A percentile compares a stretch with the other conserved stretches of the same genome.
Conservation (phyloP, 2,888 invertebrate genomes). For the Herminia tarsipennalis region DNA sequence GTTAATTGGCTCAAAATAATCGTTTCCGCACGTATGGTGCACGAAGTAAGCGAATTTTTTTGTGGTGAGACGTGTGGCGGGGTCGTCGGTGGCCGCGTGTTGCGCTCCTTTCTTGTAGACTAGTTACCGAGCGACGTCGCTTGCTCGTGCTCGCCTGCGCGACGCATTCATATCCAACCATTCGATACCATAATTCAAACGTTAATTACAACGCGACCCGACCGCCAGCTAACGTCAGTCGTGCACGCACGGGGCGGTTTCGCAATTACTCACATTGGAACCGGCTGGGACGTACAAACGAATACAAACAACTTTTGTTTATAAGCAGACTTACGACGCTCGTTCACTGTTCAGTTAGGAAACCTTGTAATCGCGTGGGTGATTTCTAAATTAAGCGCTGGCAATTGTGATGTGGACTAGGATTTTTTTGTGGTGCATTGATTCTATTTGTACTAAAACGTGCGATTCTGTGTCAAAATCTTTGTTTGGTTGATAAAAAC, state of each 20-base stretch:
- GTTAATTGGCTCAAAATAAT: slow-evolving; percentile 46
- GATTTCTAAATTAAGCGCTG: slow-evolving; percentile 72
- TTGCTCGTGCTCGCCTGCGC: slow-evolving; percentile 59
- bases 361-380: slow-evolving; percentile 75
- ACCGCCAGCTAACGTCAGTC: slow-evolving; percentile 36
- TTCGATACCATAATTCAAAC: slow-evolving; percentile 24
- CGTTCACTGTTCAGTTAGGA: slow-evolving; percentile 66
- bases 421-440: slow-evolving; percentile 59
- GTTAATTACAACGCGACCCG: slow-evolving; percentile 37
- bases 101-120: slow-evolving; percentile 64
- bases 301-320: slow-evolving; percentile 67
- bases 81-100: slow-evolving; percentile 50
- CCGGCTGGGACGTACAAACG: slow-evolving; percentile 46
- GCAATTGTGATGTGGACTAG: slow-evolving; percentile 64
- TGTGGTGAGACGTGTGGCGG: slow-evolving; percentile 50
- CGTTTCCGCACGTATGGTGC: slow-evolving; percentile 43
- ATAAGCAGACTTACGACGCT: slow-evolving; percentile 65
- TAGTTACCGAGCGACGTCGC: slow-evolving; percentile 65
- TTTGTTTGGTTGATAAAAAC: slow-evolving; percentile 48
- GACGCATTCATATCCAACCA: slow-evolving; percentile 29
- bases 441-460: slow-evolving; percentile 37
- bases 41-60: slow-evolving; percentile 47
- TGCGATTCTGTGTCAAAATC: slow-evolving; percentile 23
- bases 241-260: slow-evolving; percentile 44
- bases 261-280: slow-evolving; percentile 59